Conservation (phyloP, 2,113 vertebrate genomes). For the Ciconia maguari region DNA sequence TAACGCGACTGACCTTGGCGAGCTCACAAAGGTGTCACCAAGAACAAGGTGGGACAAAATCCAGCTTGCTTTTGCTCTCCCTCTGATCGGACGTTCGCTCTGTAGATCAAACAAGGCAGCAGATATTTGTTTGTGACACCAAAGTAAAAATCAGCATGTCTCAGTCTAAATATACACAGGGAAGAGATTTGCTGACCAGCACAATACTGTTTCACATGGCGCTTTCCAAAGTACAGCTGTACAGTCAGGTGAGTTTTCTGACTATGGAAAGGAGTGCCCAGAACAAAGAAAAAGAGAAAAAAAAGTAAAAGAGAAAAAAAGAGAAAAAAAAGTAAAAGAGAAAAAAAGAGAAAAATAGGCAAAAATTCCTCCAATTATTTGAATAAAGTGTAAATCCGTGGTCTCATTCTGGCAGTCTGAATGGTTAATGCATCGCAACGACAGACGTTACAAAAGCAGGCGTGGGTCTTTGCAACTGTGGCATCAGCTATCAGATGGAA, state of each 20-base stretch:
- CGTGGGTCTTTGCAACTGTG: background rate
- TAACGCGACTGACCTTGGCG: background rate
- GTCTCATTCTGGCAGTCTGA: background rate
- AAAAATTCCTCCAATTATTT: background rate
- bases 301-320: background rate
- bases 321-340: background rate
- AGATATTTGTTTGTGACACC: background rate
- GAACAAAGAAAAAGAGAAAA: background rate
- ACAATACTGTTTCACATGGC: background rate
- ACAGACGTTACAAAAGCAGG: background rate
- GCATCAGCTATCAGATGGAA: background rate
- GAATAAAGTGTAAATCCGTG: background rate
- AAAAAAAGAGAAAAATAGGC: background rate
- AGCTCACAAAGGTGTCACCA: background rate
- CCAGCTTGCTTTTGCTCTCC: background rate
- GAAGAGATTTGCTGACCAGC: background rate
- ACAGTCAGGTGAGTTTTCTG: background rate
- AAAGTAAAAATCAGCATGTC: constrained; percentile 32
- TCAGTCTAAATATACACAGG: background rate
- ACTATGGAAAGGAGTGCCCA: background rate
- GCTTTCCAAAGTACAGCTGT: background rate
- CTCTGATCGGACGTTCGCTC: background rate
- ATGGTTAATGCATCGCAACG: accelerated
- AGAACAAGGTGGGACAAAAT: background rate
- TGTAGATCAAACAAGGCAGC: background rate